Evolutionary conservation across 2,888 invertebrate genomes (phyloP).

Genomic region (Didymodactylos carnosus): DNA sequence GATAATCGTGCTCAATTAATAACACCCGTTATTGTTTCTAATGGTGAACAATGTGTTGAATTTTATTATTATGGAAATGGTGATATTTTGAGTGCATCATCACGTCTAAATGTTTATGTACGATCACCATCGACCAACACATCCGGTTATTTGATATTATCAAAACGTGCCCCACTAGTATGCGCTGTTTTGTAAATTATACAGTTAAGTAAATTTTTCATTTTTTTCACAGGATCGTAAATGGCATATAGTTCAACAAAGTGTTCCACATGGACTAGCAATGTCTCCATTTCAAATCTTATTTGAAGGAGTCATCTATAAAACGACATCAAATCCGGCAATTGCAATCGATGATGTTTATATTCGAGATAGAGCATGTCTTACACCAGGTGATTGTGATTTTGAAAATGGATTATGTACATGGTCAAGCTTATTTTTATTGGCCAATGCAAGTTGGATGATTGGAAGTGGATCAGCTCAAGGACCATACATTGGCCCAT

Average conservation of each 20-base stretch:
- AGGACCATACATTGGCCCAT: slow-evolving; percentile 2
- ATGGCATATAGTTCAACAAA: slow-evolving; percentile 10
- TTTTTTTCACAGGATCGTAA: neutral
- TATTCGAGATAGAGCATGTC: slow-evolving; percentile 15
- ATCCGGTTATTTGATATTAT: slow-evolving; percentile 7
- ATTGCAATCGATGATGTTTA: slow-evolving; percentile 13
- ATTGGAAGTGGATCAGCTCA: neutral
- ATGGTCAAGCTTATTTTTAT: neutral
- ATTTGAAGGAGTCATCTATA: slow-evolving; percentile 1
- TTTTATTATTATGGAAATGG: slow-evolving; percentile 6
- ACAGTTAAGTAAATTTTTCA: neutral
- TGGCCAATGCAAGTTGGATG: slow-evolving; percentile 2
- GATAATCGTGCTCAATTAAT: neutral
- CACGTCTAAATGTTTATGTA: slow-evolving; percentile 2
- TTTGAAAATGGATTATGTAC: slow-evolving; percentile 14
- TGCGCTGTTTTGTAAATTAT: neutral
- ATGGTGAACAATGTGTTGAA: slow-evolving; percentile 13
- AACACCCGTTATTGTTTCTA: neutral
- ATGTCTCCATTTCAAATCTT: slow-evolving; percentile 3
- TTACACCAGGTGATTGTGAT: slow-evolving; percentile 18
- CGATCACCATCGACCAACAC: neutral
- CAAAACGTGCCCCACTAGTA: neutral
- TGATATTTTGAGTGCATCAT: neutral
- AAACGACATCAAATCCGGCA: neutral
- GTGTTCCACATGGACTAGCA: slow-evolving; percentile 2